phyloP scores from a whole-genome alignment of 2,113 vertebrate species.

The Chloroceryle aenea region DNA sequence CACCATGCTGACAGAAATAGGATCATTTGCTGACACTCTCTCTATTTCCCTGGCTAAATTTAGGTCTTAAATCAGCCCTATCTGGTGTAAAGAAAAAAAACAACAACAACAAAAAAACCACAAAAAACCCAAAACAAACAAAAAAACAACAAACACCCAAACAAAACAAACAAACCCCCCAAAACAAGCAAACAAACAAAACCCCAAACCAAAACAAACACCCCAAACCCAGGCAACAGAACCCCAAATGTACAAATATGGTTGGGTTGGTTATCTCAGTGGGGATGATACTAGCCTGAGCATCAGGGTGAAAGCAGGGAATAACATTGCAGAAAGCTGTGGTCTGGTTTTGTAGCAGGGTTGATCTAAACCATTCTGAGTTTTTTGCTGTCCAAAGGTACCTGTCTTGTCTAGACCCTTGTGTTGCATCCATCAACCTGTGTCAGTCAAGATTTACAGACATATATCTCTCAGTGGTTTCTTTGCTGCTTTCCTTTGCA shows the following conservation, averaged over 20 bases:
- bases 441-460: background rate
- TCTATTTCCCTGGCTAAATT: constrained; percentile 5
- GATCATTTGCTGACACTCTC: background rate
- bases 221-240: background rate
- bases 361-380: background rate
- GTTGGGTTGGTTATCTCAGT: background rate
- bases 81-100: too few relatives aligned
- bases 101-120: background rate
- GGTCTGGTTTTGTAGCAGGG: background rate
- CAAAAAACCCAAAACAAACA: too few relatives aligned
- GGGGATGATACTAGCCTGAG: background rate
- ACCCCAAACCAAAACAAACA: background rate
- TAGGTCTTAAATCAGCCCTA: background rate
- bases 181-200: background rate
- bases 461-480: background rate
- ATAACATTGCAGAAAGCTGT: background rate
- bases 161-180: background rate
- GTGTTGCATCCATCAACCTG: background rate
- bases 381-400: background rate
- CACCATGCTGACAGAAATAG: background rate
- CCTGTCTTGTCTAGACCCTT: background rate
- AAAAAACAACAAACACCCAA: background rate
- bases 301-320: background rate
- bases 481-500: background rate
- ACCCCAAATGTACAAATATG: background rate